Conservation (phyloP, 30 jellyfish, hydroid and myxozoan species). For the Hydractinia echinata region DNA sequence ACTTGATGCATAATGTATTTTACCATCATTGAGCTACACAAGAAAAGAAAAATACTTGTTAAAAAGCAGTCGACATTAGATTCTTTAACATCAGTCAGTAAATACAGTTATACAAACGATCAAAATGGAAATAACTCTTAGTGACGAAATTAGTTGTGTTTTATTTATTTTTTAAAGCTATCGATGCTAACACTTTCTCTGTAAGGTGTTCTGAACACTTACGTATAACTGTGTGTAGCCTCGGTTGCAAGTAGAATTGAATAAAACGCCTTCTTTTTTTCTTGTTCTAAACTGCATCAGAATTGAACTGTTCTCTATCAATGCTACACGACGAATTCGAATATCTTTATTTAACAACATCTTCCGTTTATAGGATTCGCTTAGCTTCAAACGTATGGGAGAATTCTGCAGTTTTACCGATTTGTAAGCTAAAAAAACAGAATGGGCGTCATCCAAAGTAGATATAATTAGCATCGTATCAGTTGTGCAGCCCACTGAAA, state of each 20-base stretch:
- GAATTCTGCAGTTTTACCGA: too few species aligned
- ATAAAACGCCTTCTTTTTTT: conserved; percentile 37
- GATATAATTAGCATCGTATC: too few species aligned
- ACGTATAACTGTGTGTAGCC: conserved; percentile 54
- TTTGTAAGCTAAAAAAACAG: too few species aligned
- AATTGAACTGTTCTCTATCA: neutral
- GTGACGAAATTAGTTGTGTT: too few species aligned
- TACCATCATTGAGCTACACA: conserved; percentile 45
- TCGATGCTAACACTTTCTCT: neutral
- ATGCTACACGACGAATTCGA: conserved; percentile 22
- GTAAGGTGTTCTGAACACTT: neutral
- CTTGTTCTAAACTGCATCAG: conserved; percentile 62
- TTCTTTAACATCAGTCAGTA: neutral
- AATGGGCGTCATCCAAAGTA: too few species aligned
- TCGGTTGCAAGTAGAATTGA: conserved; percentile 43
- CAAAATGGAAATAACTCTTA: too few species aligned
- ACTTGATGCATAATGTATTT: conserved; percentile 44
- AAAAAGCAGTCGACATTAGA: neutral
- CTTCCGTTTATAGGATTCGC: conserved; percentile 53
- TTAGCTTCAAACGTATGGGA: neutral
- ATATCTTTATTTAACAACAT: conserved; percentile 34
- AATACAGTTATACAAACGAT: too few species aligned
- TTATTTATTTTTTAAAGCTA: too few species aligned
- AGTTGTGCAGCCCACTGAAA: too few species aligned
- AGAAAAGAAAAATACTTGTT: neutral